Evolutionary conservation across 2,113 vertebrate genomes (phyloP).

Genomic region (Henicopernis longicauda): DNA sequence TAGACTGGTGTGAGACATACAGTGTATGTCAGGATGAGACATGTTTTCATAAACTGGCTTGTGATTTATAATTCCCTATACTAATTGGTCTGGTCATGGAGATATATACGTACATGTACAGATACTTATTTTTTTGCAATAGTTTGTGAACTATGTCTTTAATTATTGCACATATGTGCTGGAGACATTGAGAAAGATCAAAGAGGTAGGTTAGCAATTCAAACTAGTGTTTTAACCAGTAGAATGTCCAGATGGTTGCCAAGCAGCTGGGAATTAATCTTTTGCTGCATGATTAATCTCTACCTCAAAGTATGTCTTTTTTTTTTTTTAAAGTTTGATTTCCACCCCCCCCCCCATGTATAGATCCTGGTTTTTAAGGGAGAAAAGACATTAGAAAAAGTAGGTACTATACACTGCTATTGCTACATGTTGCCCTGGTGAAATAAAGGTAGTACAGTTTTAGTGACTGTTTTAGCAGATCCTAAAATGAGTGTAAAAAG

Average conservation of each 20-base stretch:
- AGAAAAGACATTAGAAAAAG: not conserved
- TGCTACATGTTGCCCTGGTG: not conserved
- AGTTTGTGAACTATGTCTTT: conserved; percentile 48
- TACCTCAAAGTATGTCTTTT: not conserved
- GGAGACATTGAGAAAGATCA: conserved; percentile 57
- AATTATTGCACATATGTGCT: conserved; percentile 64
- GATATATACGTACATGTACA: not conserved
- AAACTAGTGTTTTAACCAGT: conserved; percentile 60
- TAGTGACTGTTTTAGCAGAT: not conserved
- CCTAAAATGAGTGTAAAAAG: not conserved
- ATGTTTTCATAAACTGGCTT: conserved; percentile 10
- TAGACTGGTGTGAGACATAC: not conserved
- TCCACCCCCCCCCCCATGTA: no score
- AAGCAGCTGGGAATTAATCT: conserved; percentile 64
- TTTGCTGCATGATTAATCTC: conserved; percentile 56
- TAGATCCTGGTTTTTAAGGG: not conserved
- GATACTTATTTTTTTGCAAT: not conserved
- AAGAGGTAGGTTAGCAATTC: conserved; percentile 65
- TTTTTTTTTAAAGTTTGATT: not conserved
- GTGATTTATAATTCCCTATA: conserved; percentile 40
- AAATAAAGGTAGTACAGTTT: not conserved
- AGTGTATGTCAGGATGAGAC: not conserved
- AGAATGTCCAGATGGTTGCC: conserved; percentile 67
- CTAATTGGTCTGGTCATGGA: not conserved
- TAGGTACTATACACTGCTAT: not conserved